Conservation (phyloP, 1,140 invertebrate species). For the Parasteatoda tepidariorum region DNA sequence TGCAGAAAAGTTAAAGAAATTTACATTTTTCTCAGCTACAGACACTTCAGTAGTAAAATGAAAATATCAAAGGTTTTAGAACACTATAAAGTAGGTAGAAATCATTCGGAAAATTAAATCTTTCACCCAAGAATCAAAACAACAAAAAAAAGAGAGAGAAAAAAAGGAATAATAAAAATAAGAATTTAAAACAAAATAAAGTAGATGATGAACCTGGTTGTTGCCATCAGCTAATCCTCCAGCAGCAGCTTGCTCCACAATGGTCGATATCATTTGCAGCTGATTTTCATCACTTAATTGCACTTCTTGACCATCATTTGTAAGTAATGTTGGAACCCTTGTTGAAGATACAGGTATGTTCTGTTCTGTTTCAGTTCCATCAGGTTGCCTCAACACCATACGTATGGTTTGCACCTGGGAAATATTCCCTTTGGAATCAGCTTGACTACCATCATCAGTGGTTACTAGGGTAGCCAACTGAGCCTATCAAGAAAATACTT, state of each 20-base stretch:
- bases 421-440: conserved; percentile 14
- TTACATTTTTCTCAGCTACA: too few species aligned
- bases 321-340: conserved; percentile 53
- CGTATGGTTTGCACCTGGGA: conserved; percentile 50
- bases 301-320: conserved; percentile 62
- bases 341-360: conserved; percentile 48
- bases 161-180: too few species aligned
- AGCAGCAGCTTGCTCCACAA: conserved; percentile 64
- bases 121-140: too few species aligned
- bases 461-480: conserved; percentile 43
- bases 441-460: conserved; percentile 17
- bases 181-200: too few species aligned
- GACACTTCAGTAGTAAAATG: too few species aligned
- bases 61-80: too few species aligned
- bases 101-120: too few species aligned
- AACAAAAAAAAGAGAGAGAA: too few species aligned
- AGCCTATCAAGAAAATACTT: conserved; percentile 10
- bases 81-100: too few species aligned
- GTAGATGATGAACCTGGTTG: too few species aligned
- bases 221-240: conserved; percentile 59
- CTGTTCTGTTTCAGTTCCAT: conserved; percentile 61
- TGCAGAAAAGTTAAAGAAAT: too few species aligned
- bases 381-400: conserved; percentile 57
- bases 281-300: conserved; percentile 59
- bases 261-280: conserved; percentile 66